Conservation (phyloP, 2,797 vertebrate genomes). For the Bufotes viridis region DNA sequence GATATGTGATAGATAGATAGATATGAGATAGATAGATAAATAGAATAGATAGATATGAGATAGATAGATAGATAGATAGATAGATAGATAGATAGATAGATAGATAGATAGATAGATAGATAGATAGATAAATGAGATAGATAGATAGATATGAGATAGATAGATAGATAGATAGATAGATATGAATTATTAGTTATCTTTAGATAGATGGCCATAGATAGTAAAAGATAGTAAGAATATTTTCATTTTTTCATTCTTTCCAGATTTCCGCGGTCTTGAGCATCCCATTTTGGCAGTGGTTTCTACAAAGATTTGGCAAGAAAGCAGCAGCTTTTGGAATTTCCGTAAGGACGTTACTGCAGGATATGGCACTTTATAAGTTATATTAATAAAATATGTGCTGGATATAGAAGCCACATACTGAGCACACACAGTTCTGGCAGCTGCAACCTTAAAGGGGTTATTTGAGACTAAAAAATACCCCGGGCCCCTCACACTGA, state of each 20-base stretch:
- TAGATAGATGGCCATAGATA: neutral
- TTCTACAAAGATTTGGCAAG: slow-evolving; percentile 91
- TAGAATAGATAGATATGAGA: neutral
- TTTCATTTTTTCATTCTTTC: neutral
- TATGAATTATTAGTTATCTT: neutral
- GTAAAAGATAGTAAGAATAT: neutral
- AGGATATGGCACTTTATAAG: neutral
- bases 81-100: slow-evolving; percentile 7
- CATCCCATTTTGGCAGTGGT: slow-evolving; percentile 94
- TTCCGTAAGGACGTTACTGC: slow-evolving; percentile 78
- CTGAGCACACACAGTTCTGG: too few species aligned
- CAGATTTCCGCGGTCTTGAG: slow-evolving; percentile 91
- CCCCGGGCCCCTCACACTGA: too few species aligned
- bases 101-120: too few species aligned
- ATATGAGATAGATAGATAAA: neutral
- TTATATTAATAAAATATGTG: neutral
- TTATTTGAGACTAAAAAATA: too few species aligned
- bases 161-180: neutral
- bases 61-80: neutral
- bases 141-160: neutral
- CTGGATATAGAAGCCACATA: neutral
- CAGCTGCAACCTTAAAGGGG: too few species aligned
- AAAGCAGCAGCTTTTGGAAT: slow-evolving; percentile 90
- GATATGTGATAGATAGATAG: neutral
- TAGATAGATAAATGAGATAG: neutral